phyloP scores from a whole-genome alignment of 2,888 invertebrate species.

The Tryphoninae sp. region DNA sequence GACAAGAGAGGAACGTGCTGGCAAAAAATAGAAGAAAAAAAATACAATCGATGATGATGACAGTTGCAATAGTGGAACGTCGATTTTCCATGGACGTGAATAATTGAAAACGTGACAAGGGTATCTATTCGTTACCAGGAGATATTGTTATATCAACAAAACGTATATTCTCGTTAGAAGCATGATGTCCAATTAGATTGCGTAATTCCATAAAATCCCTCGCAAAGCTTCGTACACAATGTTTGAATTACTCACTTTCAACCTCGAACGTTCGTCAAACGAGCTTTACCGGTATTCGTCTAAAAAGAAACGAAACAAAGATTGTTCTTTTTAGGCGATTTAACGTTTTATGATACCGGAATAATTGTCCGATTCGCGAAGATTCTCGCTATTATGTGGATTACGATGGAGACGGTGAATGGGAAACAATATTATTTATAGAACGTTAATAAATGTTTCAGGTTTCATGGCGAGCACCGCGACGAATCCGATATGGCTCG shows the following conservation, averaged over 20 bases:
- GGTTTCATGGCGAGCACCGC: slow-evolving; percentile 97
- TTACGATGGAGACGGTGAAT: not conserved
- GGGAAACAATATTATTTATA: slow-evolving; percentile 1
- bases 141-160: slow-evolving; percentile 7
- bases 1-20: slow-evolving; percentile 7
- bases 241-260: too few relatives aligned
- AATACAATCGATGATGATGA: slow-evolving; percentile 41
- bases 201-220: slow-evolving; percentile 1
- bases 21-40: slow-evolving; percentile 23
- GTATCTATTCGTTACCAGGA: slow-evolving; percentile 5
- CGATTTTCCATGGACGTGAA: slow-evolving; percentile 32
- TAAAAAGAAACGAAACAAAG: too few relatives aligned
- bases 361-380: too few relatives aligned
- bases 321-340: too few relatives aligned
- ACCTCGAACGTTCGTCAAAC: too few relatives aligned
- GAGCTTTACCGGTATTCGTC: too few relatives aligned
- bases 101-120: slow-evolving; percentile 38
- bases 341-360: too few relatives aligned
- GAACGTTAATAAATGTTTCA: slow-evolving; percentile 79
- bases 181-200: slow-evolving; percentile 16
- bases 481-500: slow-evolving; percentile 99
- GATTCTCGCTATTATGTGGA: not conserved
- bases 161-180: slow-evolving; percentile 16
- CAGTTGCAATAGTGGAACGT: slow-evolving; percentile 11
- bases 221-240: not conserved